Evolutionary conservation across 2,113 vertebrate species (phyloP).

Genomic region (Polyodon spathula): DNA sequence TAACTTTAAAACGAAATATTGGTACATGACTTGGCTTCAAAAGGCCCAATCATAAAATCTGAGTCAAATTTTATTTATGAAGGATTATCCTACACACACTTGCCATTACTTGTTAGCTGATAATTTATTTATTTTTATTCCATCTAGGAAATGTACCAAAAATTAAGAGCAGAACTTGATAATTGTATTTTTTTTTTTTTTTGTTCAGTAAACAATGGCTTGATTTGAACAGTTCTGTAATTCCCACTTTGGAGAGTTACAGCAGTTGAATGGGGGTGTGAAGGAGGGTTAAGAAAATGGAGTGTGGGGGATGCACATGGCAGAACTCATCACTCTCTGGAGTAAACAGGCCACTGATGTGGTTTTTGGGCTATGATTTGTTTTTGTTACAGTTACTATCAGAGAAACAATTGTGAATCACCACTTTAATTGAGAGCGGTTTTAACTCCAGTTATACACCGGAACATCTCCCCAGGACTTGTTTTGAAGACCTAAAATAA

Average conservation of each 20-base stretch:
- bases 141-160: background rate
- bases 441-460: slow-evolving; percentile 17
- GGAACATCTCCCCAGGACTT: background rate
- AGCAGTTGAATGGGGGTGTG: background rate
- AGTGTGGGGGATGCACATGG: slow-evolving; percentile 14
- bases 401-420: slow-evolving; percentile 32
- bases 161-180: background rate
- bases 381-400: slow-evolving; percentile 33
- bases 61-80: no score
- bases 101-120: no score
- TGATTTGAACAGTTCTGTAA: background rate
- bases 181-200: background rate
- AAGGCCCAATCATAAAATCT: no score
- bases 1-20: no score
- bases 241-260: background rate
- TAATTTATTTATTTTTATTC: background rate
- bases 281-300: slow-evolving; percentile 15
- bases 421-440: slow-evolving; percentile 21
- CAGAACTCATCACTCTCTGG: slow-evolving; percentile 16
- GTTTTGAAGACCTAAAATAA: background rate
- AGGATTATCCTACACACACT: no score
- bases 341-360: slow-evolving; percentile 28
- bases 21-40: no score
- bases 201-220: background rate
- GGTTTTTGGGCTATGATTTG: slow-evolving; percentile 28